Base-by-base conservation (phyloP, 53 echinoderm and acorn worm species). In the Pentamera pediparva region DNA sequence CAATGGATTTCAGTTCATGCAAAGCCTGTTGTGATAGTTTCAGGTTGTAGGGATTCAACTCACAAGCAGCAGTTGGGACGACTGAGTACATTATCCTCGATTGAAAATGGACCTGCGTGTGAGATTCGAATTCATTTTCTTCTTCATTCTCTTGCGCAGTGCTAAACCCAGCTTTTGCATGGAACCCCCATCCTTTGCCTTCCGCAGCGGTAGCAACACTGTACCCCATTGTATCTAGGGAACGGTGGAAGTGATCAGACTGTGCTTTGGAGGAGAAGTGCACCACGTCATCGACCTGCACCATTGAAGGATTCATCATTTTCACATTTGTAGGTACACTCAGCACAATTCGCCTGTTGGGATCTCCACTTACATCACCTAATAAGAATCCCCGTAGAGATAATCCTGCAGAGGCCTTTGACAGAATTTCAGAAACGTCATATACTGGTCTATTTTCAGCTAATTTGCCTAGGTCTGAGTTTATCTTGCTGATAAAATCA, bases 141-240 rank as follows among this genome's bases (percentile, higher is more conserved):
- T 75, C 26, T 15, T 75, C 60, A 37, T 59, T 37, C 21, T 75
- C 59, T 18, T 75, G 15, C 20, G n/a, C 38, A 24, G 57, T 56
- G 27, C 59, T 59, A 35, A 32, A 34, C 4, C n/a, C 60, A 29
- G n/a, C 59, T 32, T 59, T 39, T 37, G 39, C 37, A 36, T 59
- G 19, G 22, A 75, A 59, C 37, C 59, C 76, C n/a, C 15, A 47
- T n/a, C 27, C n/a, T 41, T 37, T 38, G 11, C 59, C 59, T 35
- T 75, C 38, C 13, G 25, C 38, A 75, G 36, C 9, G 55, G 38
- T 41, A 35, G 59, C 76, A 56, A 58, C 57, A 57, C 76, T 59
- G 76, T 59, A 75, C 11, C 76, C 76, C 76, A 75, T 75, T 13
- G 37, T 75, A 59, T 59, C 60, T 59, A 75, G 39, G 38, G 76